A percentile compares a stretch with the other conserved stretches of the same genome.
These are phyloP conservation scores for Phalacrocorax brasilianus DNA, from an alignment of 2,113 vertebrate genomes.

Conservation along the genomic window DNA sequence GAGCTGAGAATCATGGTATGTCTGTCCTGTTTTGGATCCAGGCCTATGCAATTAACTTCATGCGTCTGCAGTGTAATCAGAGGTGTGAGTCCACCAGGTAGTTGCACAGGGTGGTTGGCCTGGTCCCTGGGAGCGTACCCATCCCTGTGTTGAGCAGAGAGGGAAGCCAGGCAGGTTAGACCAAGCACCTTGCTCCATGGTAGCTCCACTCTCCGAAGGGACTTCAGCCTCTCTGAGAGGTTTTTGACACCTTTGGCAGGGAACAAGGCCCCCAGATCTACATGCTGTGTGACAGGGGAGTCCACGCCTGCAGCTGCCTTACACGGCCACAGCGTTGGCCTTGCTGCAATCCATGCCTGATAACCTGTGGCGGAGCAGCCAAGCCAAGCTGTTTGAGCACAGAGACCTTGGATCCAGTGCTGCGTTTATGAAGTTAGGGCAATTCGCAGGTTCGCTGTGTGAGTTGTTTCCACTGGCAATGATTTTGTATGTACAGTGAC, in stretches of 20 bases:
- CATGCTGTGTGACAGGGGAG: background rate
- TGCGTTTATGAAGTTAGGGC: background rate
- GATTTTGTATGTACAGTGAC: slow-evolving; percentile 13
- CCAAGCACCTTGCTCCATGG: accelerated
- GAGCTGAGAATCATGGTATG: background rate
- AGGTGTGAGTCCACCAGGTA: background rate
- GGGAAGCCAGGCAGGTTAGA: background rate
- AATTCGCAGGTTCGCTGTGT: slow-evolving; percentile 3
- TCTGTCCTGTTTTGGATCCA: accelerated
- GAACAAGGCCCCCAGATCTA: background rate
- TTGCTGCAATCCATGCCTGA: accelerated
- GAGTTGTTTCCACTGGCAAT: slow-evolving; percentile 53
- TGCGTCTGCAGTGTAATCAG: background rate
- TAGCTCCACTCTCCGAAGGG: background rate
- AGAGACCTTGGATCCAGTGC: background rate
- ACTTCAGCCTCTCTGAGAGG: background rate
- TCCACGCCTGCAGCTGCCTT: background rate
- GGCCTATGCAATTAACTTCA: accelerated
- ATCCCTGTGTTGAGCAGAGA: background rate
- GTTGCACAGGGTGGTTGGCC: accelerated
- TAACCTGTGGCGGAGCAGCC: background rate
- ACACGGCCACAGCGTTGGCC: background rate
- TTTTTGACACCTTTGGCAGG: background rate
- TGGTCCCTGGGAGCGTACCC: background rate
- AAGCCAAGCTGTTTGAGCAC: background rate